These are phyloP conservation scores for Panorpa germanica DNA, from an alignment of 2,888 invertebrate genomes.

Conservation along the genomic window DNA sequence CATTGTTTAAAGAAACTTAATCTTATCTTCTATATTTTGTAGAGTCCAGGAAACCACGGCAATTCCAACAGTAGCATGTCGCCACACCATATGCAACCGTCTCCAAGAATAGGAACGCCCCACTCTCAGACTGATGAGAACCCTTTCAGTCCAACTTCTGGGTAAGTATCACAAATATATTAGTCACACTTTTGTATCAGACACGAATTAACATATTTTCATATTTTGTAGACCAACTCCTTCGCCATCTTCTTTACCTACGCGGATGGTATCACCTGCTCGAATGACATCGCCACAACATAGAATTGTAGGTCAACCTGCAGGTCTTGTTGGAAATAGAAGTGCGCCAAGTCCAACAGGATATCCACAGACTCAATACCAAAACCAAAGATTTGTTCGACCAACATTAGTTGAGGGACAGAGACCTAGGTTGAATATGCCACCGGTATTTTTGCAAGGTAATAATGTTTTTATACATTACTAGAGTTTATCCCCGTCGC, in stretches of 20 bases:
- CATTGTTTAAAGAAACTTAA: no score
- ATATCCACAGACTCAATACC: slow-evolving; percentile 21
- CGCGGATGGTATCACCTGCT: slow-evolving; percentile 25
- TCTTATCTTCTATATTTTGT: slow-evolving; percentile 24
- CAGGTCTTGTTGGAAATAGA: slow-evolving; percentile 8
- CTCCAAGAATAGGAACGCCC: slow-evolving; percentile 39
- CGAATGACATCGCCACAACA: slow-evolving; percentile 38
- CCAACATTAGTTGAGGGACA: no score
- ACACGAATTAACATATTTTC: no score
- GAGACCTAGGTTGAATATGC: no score
- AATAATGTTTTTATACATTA: no score
- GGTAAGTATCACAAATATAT: slow-evolving; percentile 7
- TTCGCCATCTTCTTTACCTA: slow-evolving; percentile 26
- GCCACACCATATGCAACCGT: slow-evolving; percentile 32
- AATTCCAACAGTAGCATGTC: slow-evolving; percentile 27
- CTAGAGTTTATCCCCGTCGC: no score
- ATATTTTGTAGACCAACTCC: no score
- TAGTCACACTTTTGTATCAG: slow-evolving; percentile 8
- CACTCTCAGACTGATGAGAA: slow-evolving; percentile 39
- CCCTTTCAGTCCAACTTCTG: slow-evolving; percentile 27
- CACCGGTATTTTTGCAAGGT: no score
- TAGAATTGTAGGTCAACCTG: slow-evolving; percentile 18
- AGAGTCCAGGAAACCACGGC: slow-evolving; percentile 28
- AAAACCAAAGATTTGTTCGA: slow-evolving; percentile 17
- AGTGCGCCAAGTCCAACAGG: no score